Evolutionary conservation across 2,888 invertebrate genomes (phyloP).

Genomic region (Tetrapedia diversipes): DNA sequence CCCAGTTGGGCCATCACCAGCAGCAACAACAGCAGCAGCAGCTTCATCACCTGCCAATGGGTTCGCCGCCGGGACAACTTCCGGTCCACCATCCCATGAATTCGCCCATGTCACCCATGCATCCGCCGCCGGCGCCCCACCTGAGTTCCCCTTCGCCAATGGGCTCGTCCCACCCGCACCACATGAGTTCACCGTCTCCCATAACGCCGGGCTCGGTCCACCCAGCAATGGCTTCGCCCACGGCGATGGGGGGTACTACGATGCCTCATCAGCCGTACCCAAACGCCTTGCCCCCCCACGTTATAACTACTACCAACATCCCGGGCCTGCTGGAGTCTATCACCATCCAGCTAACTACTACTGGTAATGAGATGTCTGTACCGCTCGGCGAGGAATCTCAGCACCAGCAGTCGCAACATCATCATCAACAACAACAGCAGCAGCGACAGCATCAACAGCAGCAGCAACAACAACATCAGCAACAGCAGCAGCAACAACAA

Average conservation of each 20-base stretch:
- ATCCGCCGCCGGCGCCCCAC: constrained; percentile 74
- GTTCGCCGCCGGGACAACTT: constrained; percentile 83
- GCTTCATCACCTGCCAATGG: constrained; percentile 83
- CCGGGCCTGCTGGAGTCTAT: constrained; percentile 81
- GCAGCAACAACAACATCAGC: constrained; percentile 81
- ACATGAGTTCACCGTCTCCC: constrained; percentile 82
- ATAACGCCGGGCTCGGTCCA: constrained; percentile 81
- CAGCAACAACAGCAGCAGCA: constrained; percentile 83
- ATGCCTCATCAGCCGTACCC: constrained; percentile 87
- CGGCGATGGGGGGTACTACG: constrained; percentile 81
- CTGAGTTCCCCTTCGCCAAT: constrained; percentile 81
- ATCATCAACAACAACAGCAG: constrained; percentile 81
- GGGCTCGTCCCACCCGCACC: constrained; percentile 78
- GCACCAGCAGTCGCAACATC: constrained; percentile 83
- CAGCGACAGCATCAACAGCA: constrained; percentile 84
- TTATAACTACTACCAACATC: constrained; percentile 87
- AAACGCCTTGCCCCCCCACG: constrained; percentile 94
- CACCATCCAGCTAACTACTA: constrained; percentile 89
- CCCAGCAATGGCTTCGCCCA: constrained; percentile 78
- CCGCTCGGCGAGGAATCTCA: constrained; percentile 77
- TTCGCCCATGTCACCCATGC: constrained; percentile 80
- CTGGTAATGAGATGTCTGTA: constrained; percentile 87
- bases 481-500: constrained; percentile 84
- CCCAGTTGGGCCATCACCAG: constrained; percentile 84
- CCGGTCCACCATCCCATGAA: constrained; percentile 79